phyloP scores from a whole-genome alignment of 2,888 invertebrate species.

The Drosophila birchii region DNA sequence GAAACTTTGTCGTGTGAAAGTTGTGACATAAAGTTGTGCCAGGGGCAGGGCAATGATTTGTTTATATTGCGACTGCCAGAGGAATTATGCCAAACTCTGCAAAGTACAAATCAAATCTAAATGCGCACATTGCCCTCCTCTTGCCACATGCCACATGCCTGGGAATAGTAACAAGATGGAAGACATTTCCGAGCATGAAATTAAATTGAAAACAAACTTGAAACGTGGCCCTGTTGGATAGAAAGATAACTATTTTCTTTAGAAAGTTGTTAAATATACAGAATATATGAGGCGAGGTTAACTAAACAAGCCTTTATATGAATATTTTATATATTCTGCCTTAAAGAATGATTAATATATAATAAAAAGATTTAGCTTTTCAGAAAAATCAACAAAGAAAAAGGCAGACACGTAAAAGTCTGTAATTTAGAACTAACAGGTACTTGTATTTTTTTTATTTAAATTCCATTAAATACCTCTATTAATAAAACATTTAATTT shows the following conservation, averaged over 20 bases:
- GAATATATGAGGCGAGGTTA: not conserved
- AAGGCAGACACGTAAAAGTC: not conserved
- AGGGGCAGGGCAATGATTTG: constrained; percentile 61
- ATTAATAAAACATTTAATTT: not conserved
- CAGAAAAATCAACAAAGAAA: not conserved
- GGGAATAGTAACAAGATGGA: constrained; percentile 22
- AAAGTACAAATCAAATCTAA: constrained; percentile 52
- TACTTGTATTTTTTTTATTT: not conserved
- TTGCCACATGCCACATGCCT: constrained; percentile 13
- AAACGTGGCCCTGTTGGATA: constrained; percentile 3
- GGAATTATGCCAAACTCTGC: constrained; percentile 49
- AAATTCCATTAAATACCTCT: not conserved
- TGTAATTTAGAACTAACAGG: not conserved
- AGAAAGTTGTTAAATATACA: constrained; percentile 2
- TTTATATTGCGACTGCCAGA: constrained; percentile 52
- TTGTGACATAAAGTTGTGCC: constrained; percentile 55
- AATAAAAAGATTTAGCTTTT: not conserved
- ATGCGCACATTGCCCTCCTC: constrained; percentile 23
- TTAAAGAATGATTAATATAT: not conserved
- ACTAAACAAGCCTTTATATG: not conserved
- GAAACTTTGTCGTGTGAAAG: constrained; percentile 63
- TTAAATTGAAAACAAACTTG: constrained; percentile 38
- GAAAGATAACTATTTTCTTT: not conserved
- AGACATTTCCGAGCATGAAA: constrained; percentile 11
- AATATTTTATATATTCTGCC: not conserved